Conservation (phyloP, 2,888 invertebrate species). For the Cerceris ruficornis region DNA sequence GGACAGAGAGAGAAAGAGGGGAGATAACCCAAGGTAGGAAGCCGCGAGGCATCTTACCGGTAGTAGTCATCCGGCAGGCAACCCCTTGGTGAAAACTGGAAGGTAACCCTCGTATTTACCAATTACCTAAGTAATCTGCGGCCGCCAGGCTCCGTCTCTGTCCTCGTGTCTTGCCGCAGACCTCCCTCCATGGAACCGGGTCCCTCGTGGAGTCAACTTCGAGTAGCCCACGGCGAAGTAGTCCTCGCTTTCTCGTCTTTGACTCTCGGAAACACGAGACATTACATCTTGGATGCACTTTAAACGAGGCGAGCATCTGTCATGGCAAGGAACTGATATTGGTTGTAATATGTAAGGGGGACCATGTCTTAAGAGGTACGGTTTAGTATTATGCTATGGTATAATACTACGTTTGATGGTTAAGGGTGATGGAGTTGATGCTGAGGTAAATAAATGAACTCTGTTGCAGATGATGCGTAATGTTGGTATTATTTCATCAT, state of each 20-base stretch:
- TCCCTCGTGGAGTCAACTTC: constrained; percentile 55
- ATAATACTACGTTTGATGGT: too few relatives aligned
- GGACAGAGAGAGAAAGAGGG: constrained; percentile 13
- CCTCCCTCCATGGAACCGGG: constrained; percentile 62
- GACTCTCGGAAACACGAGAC: constrained; percentile 61
- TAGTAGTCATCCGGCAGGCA: constrained; percentile 62
- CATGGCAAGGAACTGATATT: background rate
- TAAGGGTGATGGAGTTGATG: too few relatives aligned
- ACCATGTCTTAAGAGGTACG: too few relatives aligned
- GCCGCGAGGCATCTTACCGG: constrained; percentile 71
- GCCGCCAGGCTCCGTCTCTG: constrained; percentile 75
- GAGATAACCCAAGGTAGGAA: constrained; percentile 10
- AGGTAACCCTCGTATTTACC: constrained; percentile 81
- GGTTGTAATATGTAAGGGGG: too few relatives aligned
- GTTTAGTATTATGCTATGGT: too few relatives aligned
- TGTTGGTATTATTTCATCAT: too few relatives aligned
- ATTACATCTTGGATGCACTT: constrained; percentile 43
- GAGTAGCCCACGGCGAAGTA: constrained; percentile 69
- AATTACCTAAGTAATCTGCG: constrained; percentile 82
- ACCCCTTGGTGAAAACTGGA: constrained; percentile 74
- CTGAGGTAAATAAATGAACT: too few relatives aligned
- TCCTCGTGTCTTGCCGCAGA: constrained; percentile 71
- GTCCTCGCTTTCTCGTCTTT: constrained; percentile 24
- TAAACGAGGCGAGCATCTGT: constrained; percentile 52
- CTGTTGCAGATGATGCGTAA: too few relatives aligned